Percentiles rank a stretch among this genome's conserved stretches.
These are phyloP conservation scores for Torymus aiolomorphi DNA, from an alignment of 2,888 invertebrate species.

Conservation along the genomic window DNA sequence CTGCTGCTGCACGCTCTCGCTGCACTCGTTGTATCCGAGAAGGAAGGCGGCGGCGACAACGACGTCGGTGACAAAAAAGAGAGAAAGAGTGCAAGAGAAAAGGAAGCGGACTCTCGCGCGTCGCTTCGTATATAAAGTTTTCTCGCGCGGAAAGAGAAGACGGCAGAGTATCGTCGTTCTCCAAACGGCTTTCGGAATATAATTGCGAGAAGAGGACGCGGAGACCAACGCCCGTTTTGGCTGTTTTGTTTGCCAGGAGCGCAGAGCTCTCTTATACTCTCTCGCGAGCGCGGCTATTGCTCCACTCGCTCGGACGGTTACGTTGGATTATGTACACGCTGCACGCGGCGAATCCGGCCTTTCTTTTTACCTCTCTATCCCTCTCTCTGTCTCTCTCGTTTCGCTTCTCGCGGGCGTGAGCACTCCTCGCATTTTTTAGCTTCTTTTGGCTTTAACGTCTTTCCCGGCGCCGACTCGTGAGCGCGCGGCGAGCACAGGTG, in stretches of 20 bases:
- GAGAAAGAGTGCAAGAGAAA: slow-evolving; percentile 36
- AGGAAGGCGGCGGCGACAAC: slow-evolving; percentile 27
- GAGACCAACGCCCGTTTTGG: not conserved
- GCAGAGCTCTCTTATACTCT: too few relatives aligned
- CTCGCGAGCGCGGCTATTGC: slow-evolving; percentile 7
- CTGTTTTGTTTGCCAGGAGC: not conserved
- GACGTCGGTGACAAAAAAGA: slow-evolving; percentile 15
- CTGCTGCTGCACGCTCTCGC: slow-evolving; percentile 31
- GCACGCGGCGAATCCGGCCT: slow-evolving; percentile 16
- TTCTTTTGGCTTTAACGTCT: not conserved
- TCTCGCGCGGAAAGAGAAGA: too few relatives aligned
- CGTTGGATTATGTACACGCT: slow-evolving; percentile 30
- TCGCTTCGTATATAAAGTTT: too few relatives aligned
- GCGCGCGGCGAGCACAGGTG: slow-evolving; percentile 31
- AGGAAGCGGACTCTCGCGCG: slow-evolving; percentile 39
- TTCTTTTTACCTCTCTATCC: slow-evolving; percentile 26
- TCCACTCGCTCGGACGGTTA: slow-evolving; percentile 21
- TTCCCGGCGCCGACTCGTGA: not conserved
- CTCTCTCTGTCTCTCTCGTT: not conserved
- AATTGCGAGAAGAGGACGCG: slow-evolving; percentile 5
- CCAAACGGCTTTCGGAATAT: slow-evolving; percentile 31
- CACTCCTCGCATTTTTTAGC: not conserved
- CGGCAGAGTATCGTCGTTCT: not conserved
- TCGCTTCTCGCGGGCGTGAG: not conserved
- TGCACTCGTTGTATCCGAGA: slow-evolving; percentile 25